Base-by-base conservation (phyloP, 2,113 vertebrate species). In the Copsychus sechellarum region DNA sequence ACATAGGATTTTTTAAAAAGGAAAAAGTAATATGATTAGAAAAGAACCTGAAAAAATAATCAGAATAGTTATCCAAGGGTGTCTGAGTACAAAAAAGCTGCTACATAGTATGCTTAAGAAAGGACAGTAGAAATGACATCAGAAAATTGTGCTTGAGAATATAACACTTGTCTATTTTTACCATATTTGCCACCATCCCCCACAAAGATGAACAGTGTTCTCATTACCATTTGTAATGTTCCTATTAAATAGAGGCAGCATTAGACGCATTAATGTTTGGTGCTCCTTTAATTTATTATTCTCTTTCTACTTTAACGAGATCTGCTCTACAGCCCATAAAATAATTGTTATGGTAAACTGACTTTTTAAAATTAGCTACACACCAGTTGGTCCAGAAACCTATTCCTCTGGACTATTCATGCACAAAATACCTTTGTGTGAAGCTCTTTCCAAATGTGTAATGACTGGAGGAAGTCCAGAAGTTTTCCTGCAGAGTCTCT, bases 321-420 rank as follows among this genome's bases (percentile, higher is more conserved):
- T 97, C 95, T 97, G 95, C 97, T 98, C 96, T 96, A 93, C 82
- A 97, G 97, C 88, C 97, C 97, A 97, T 97, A 98, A 98, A 97
- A 98, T 98, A 98, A 98, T 98, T 98, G 98, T 97, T 98, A 98
- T 98, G 98, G 98, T 98, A 98, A 98, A 98, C 97, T 97, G 97
- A 97, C 97, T 98, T 98, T 98, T 98, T 97, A 98, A 98, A 98
- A 98, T 98, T 98, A 98, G 97, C 97, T 96, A 97, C 98, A 98
- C 98, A 98, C 97, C 97, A 98, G 97, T 98, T 98, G 98, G 97
- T 98, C 97, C 92, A 97, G 97, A 98, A 98, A 98, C 85, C 98
- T 98, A 98, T 98, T 98, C 97, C 98, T 97, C 97, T 87, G 89
- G 97, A 97, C 95, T 95, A 98, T 95, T 97, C 98, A 98, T 98